phyloP scores from a whole-genome alignment of 2,113 vertebrate species.

The Patagioenas fasciata region DNA sequence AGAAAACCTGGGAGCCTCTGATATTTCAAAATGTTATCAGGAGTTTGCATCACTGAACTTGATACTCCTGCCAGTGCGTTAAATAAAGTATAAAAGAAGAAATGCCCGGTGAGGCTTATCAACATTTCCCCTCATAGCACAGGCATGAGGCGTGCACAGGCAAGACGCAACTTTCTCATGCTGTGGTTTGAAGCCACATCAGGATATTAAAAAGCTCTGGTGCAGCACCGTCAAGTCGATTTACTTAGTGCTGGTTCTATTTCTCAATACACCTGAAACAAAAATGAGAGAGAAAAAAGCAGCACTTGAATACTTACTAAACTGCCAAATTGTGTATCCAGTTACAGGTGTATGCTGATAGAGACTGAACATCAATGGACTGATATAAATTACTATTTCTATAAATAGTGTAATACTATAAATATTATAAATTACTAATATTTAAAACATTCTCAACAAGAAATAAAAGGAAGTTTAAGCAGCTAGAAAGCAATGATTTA shows the following conservation, averaged over 20 bases:
- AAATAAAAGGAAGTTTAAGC: neutral
- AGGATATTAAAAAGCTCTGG: neutral
- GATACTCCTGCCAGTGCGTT: neutral
- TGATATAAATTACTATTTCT: neutral
- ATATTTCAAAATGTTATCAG: neutral
- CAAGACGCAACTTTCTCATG: neutral
- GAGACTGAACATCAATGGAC: neutral
- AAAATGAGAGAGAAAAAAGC: neutral
- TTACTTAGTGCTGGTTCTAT: neutral
- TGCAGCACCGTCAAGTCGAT: neutral
- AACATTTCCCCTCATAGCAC: neutral
- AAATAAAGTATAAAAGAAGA: neutral
- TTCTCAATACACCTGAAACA: neutral
- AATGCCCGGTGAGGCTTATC: neutral
- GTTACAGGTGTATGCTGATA: neutral
- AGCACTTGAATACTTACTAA: neutral
- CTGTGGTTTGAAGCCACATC: neutral
- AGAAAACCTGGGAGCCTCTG: neutral
- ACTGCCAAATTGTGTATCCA: neutral
- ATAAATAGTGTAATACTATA: neutral
- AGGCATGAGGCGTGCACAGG: rapidly evolving
- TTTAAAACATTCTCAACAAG: neutral
- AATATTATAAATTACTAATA: neutral
- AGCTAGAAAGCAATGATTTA: neutral
- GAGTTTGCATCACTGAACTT: neutral